Evolutionary conservation across 2,797 vertebrate species (phyloP), one percentile per base, ranked within the genome.

Genomic region (Sebastes melanostomus): DNA sequence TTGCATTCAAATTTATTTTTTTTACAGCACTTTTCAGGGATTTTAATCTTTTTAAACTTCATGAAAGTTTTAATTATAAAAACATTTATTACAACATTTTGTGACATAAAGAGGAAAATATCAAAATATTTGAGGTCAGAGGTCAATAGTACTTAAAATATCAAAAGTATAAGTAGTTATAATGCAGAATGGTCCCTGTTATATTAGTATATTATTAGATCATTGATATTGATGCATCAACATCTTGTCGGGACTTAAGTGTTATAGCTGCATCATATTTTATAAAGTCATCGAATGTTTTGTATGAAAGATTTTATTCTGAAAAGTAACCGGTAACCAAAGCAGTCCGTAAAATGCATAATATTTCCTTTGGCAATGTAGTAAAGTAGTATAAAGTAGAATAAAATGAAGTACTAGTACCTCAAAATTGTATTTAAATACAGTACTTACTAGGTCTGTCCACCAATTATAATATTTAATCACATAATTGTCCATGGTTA

Each of bases 391-490:
- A 46, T 72, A 16, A 32, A 50, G 12, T 29, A 2, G 10, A 9
- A 13, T 27, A 38, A 38, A 16, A 16, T 16, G 38, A 46, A 16
- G 14, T 46, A 7, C 2, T 18, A 46, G 38, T 16, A 46, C 38
- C 38, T 46, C 0, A 46, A 16, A 46, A 46, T 46, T 46, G 38
- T 46, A 46, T 0, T 46, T 46, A 46, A 46, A 46, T 46, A 46
- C 38, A 1, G 14, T 18, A 18, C 14, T 3, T 18, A 46, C 38
- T 46, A 7, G 38, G 38, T 0, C 38, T 1, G 38, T 46, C 6
- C 0, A 16, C 0, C 14, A 16, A 46, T 18, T 46, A 3, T 3
- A 46, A 16, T 46, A 46, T 46, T 46, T 16, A 46, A 36, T 36
- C 34, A 12, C 10, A 38, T 38, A 38, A 14, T 38, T 38, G 36